Evolutionary conservation across 2,113 vertebrate genomes (phyloP).

Genomic region (Cygnus buccinator): DNA sequence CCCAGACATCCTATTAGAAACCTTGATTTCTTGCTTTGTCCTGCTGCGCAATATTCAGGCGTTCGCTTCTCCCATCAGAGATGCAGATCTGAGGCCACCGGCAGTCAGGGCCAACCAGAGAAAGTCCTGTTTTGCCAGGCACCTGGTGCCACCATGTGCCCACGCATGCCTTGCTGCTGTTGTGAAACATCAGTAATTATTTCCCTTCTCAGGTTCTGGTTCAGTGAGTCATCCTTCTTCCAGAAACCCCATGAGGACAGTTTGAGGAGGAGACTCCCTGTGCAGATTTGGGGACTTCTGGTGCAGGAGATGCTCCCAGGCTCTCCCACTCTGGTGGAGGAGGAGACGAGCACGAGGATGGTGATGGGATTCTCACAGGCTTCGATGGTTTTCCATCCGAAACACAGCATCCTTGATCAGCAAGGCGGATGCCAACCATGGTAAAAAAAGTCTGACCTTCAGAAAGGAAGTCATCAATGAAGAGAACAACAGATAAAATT

Average conservation of each 20-base stretch:
- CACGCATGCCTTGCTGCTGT: fast-evolving
- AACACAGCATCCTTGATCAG: background rate
- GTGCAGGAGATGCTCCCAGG: background rate
- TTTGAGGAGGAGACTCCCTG: background rate
- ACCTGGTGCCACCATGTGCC: background rate
- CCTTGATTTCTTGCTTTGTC: background rate
- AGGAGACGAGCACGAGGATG: background rate
- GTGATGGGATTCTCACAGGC: background rate
- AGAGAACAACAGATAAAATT: background rate
- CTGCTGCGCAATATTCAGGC: background rate
- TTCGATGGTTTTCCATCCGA: background rate
- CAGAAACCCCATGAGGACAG: background rate
- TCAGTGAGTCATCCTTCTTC: background rate
- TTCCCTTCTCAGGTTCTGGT: background rate
- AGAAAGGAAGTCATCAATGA: background rate
- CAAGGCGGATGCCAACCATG: background rate
- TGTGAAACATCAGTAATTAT: background rate
- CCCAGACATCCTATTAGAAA: background rate
- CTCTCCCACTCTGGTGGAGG: fast-evolving
- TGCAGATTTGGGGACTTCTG: background rate
- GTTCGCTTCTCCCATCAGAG: background rate
- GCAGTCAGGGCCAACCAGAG: background rate
- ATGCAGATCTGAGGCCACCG: background rate
- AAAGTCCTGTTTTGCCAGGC: background rate
- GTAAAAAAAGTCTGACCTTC: background rate